A percentile compares a stretch with the other conserved stretches of the same genome.
These are phyloP conservation scores for Scatophagus argus DNA, from an alignment of 2,113 vertebrate genomes.

Conservation along the genomic window DNA sequence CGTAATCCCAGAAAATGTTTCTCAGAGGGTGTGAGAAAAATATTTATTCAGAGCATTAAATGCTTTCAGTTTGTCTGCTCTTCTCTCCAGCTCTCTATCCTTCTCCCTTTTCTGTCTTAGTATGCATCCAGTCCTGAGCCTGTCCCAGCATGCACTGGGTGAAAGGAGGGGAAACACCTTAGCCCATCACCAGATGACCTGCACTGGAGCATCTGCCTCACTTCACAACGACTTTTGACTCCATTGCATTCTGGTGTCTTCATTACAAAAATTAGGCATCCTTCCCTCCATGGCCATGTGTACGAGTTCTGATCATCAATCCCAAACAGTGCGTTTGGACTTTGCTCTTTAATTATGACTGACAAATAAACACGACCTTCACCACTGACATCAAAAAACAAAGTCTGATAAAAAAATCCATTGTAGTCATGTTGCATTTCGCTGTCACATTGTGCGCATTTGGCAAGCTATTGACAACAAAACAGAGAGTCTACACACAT, in stretches of 20 bases:
- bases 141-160: background rate
- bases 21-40: slow-evolving; percentile 24
- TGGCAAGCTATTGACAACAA: background rate
- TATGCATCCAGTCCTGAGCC: background rate
- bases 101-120: background rate
- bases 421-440: background rate
- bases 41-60: slow-evolving; percentile 38
- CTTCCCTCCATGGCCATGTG: background rate
- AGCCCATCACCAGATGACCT: background rate
- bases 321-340: background rate
- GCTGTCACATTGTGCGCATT: background rate
- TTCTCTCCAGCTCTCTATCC: background rate
- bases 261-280: background rate
- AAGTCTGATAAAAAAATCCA: background rate
- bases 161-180: background rate
- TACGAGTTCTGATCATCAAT: background rate
- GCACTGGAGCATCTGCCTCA: background rate
- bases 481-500: background rate
- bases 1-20: slow-evolving; percentile 50
- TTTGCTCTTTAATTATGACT: background rate
- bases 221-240: slow-evolving; percentile 1
- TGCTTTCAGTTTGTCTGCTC: background rate
- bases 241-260: slow-evolving; percentile 1
- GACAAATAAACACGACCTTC: background rate
- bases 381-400: background rate